Evolutionary conservation across 2,797 vertebrate genomes (phyloP).

Genomic region (Chlorospingus flavigularis): DNA sequence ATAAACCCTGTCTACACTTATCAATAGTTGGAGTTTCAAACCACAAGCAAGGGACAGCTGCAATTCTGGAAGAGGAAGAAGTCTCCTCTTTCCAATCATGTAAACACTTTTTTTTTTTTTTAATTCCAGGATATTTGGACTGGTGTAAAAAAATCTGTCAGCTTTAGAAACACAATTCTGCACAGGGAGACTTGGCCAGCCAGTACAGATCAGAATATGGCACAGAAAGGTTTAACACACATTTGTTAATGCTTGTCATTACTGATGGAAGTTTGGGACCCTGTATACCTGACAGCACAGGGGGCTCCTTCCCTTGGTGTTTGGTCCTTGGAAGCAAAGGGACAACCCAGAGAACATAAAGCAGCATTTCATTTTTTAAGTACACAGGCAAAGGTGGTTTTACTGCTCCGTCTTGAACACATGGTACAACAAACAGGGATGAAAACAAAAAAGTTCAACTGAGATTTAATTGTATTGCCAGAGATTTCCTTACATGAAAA

Average conservation of each 20-base stretch:
- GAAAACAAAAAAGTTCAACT: neutral
- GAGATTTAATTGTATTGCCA: neutral
- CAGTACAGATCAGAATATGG: accelerated
- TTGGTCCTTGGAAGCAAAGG: neutral
- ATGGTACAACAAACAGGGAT: neutral
- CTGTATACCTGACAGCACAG: neutral
- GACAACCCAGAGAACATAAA: neutral
- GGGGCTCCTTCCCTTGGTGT: neutral
- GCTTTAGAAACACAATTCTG: neutral
- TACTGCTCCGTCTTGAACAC: neutral
- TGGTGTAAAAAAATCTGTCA: neutral
- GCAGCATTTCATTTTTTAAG: neutral
- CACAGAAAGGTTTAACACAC: neutral
- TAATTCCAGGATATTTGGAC: neutral
- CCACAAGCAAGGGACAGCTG: neutral
- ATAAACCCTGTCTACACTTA: neutral
- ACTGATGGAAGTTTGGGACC: neutral
- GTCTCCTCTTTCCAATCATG: neutral
- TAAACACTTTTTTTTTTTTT: neutral
- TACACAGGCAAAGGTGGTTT: neutral
- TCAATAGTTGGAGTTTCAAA: neutral
- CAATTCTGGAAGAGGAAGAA: neutral
- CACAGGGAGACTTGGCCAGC: accelerated
- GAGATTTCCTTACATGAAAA: neutral
- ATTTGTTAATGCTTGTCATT: accelerated